Evolutionary conservation across 2,113 vertebrate genomes (phyloP), one percentile per base, ranked within the genome.

Genomic region (Acanthisitta chloris): DNA sequence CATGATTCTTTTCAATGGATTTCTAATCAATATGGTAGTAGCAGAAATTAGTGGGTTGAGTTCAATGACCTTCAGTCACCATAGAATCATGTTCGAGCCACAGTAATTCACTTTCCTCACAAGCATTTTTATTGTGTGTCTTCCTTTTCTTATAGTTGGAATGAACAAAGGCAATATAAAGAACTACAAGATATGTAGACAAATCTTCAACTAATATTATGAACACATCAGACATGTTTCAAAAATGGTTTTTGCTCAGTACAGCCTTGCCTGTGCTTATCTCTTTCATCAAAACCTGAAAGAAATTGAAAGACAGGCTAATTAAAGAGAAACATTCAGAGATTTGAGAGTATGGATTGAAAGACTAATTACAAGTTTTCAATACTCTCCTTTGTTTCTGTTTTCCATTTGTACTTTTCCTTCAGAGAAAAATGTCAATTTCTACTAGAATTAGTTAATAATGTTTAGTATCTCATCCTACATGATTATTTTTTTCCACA

Each of bases 281-380:
- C 62, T 89, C 57, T 92, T 90, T 94, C 62, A 92, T 89, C 85
- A 83, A 87, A 96, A 65, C 34, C 78, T 77, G 78, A 87, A 85
- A 79, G 84, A 94, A 94, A 91, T 58, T 95, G 94, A 96, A 87
- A 91, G 87, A 94, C 54, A 77, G 10, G 29, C n/a, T 95, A 95
- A 95, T 95, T 96, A 91, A 90, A 70, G 17, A 95, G 73, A 87
- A 95, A 77, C 45, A 86, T 70, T 89, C 74, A 74, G 74, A 81
- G 67, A 92, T 25, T 55, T 74, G 51, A 80, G 51, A 90, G 20
- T 93, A 90, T 82, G 48, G 65, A 88, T 84, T 86, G 87, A 94
- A 96, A 96, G 91, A 80, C 62, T 92, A 90, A 96, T 95, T 94
- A 72, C 74, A 79, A 87, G 40, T 69, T 95, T 95, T 89, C 73